These are phyloP conservation scores for Eulithis prunata DNA, from an alignment of 2,888 invertebrate genomes.

Conservation along the genomic window DNA sequence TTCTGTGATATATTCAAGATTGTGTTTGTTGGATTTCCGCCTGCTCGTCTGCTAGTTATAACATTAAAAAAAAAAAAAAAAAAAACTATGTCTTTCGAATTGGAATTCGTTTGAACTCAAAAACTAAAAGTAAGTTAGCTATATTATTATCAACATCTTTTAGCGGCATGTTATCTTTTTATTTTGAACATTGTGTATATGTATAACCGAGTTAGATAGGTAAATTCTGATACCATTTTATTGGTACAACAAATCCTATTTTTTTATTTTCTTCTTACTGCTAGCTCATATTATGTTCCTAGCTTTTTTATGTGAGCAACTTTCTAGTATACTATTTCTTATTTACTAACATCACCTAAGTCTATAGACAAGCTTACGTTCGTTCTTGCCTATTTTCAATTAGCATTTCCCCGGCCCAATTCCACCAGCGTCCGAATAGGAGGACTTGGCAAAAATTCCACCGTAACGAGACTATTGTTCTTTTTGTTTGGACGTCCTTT, in stretches of 20 bases:
- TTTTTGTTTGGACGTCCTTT: conserved; percentile 72
- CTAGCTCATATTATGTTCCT: no score
- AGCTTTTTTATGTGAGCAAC: no score
- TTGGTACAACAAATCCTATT: no score
- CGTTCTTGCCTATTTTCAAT: conserved; percentile 54
- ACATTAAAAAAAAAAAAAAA: no score
- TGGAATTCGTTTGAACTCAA: not conserved
- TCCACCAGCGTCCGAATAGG: conserved; percentile 45
- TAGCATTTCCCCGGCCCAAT: conserved; percentile 62
- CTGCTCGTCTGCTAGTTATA: no score
- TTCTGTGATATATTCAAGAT: not conserved
- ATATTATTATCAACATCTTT: no score
- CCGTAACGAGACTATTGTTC: conserved; percentile 75
- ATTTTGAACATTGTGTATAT: no score
- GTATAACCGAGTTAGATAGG: no score
- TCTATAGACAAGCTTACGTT: not conserved
- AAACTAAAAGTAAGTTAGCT: not conserved
- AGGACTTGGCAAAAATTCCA: conserved; percentile 64
- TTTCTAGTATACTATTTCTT: no score
- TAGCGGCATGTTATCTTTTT: no score
- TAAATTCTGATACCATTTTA: no score
- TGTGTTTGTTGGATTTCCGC: not conserved
- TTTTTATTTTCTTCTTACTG: no score
- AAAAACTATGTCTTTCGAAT: not conserved
- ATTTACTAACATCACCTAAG: not conserved